phyloP scores from a whole-genome alignment of 1,140 invertebrate species.

The Sitodiplosis mosellana region DNA sequence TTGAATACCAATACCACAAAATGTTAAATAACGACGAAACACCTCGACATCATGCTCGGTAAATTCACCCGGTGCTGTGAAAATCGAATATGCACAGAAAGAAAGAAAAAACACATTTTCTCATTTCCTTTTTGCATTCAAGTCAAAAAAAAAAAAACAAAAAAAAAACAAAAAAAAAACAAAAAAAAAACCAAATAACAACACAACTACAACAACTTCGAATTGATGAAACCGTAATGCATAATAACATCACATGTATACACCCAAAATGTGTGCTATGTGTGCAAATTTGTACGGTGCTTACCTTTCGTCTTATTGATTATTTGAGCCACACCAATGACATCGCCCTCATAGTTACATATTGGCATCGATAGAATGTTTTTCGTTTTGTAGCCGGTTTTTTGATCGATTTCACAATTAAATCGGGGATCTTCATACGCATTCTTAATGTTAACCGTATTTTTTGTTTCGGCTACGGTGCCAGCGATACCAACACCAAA shows the following conservation, averaged over 20 bases:
- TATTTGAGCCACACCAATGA: conserved; percentile 92
- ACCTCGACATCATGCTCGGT: conserved; percentile 76
- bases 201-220: too few relatives aligned
- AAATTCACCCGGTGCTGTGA: conserved; percentile 54
- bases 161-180: background rate
- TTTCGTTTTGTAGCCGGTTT: conserved; percentile 82
- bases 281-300: background rate
- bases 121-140: background rate
- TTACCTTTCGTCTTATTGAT: conserved; percentile 82
- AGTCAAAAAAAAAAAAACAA: background rate
- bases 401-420: conserved; percentile 77
- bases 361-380: conserved; percentile 88
- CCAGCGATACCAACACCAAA: conserved; percentile 84
- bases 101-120: background rate
- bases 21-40: conserved; percentile 75
- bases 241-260: background rate
- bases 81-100: background rate
- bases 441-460: conserved; percentile 77
- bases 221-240: too few relatives aligned
- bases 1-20: conserved; percentile 93
- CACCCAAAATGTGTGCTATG: background rate
- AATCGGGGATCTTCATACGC: conserved; percentile 71
- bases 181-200: too few relatives aligned
- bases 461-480: conserved; percentile 69
- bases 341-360: conserved; percentile 86